Base-by-base conservation (phyloP, 2,113 vertebrate species). In the Lophius piscatorius region DNA sequence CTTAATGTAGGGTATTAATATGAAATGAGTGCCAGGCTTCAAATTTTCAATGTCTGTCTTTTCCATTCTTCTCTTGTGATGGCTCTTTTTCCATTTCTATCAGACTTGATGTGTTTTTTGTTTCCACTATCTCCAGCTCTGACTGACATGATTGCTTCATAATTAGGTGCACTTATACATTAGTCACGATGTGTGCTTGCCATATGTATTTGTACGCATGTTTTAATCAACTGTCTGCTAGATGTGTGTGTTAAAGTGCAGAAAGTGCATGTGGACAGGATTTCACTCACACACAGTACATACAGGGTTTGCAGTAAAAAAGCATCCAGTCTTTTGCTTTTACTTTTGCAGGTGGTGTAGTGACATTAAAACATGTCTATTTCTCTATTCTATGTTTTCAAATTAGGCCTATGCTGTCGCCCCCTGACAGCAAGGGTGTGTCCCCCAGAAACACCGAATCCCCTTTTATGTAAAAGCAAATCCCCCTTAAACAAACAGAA, bases 1-100 rank as follows among this genome's bases (percentile, higher is more conserved):
- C 70, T 76, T 87, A 90, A 89, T 87, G 81, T 70, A 48, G 70
- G 68, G 38, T 77, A 86, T 86, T 86, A 88, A 87, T 85, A 85
- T 87, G 70, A 84, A 76, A 84, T 74, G 29, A 79, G 67, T 74
- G 68, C 74, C 68, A 81, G 62, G 63, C 24, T 51, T 42, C 39
- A 28, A 41, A 4, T 57, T 67, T 80, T 68, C 58, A 68, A 42
- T 68, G 66, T 59, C 46, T n/a, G 40, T 57, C 22, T 47, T 60
- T 49, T 58, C 29, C 55, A 51, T 58, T 34, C 60, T 12, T 47
- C 34, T 26, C 41, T 33, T 68, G 31, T 64, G 34, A 40, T 23
- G 46, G 21, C 22, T 21, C 24, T 40, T 45, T 47, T 45, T 14
- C 41, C 36, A 35, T 44, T 33, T 8, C 63, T 21, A 29, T 62